These are phyloP conservation scores for Hydraecia micacea DNA, from an alignment of 2,888 invertebrate species.

Conservation along the genomic window DNA sequence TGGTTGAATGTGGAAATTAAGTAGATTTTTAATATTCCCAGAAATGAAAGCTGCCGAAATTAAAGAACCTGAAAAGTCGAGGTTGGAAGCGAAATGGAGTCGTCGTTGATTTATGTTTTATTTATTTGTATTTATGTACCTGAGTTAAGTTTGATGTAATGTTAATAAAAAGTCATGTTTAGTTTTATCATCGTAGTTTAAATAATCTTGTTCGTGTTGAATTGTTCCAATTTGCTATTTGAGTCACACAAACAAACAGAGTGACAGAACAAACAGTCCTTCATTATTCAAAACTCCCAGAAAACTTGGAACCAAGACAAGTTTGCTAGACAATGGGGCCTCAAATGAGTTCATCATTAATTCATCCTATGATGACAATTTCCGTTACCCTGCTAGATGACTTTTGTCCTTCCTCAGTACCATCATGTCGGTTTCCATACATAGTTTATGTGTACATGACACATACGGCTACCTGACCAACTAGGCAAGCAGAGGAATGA, in stretches of 20 bases:
- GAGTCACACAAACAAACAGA: no score
- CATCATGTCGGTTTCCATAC: slow-evolving; percentile 10
- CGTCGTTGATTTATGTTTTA: slow-evolving; percentile 32
- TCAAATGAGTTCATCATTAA: slow-evolving; percentile 38
- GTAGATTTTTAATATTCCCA: slow-evolving; percentile 65
- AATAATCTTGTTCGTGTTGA: not conserved
- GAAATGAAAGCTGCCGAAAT: slow-evolving; percentile 74
- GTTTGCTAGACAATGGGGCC: not conserved
- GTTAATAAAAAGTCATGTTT: slow-evolving; percentile 32
- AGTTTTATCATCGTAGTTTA: not conserved
- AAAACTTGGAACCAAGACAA: not conserved
- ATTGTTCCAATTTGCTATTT: not conserved
- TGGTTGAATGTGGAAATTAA: slow-evolving; percentile 13
- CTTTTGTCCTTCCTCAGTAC: slow-evolving; percentile 3
- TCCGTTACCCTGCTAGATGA: not conserved
- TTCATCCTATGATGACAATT: slow-evolving; percentile 35
- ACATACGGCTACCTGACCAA: not conserved
- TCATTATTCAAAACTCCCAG: not conserved
- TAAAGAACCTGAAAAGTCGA: slow-evolving; percentile 60
- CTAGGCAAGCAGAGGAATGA: not conserved
- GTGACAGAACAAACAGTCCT: not conserved
- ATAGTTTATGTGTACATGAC: slow-evolving; percentile 27
- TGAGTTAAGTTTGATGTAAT: slow-evolving; percentile 56
- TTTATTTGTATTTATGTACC: slow-evolving; percentile 63
- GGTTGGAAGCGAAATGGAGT: slow-evolving; percentile 52